Base-by-base conservation (phyloP, 2,797 vertebrate species). In the Thaleichthys pacificus region DNA sequence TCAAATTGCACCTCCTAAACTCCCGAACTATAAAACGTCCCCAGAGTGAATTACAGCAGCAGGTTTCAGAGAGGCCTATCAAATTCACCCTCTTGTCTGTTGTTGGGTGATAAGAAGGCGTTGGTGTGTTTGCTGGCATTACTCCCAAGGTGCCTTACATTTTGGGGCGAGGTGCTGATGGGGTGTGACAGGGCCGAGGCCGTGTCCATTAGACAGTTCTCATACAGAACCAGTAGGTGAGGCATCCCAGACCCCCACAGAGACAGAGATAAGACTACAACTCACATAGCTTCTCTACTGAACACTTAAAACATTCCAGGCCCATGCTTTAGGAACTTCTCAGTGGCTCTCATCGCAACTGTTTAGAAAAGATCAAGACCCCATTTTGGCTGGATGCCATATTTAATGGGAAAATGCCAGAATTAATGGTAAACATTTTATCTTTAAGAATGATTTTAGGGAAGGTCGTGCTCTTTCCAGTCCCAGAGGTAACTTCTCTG, bases 201-300 rank as follows among this genome's bases (percentile, higher is more conserved):
- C 62, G 61, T 60, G 65, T 77, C 80, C 77, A 86, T 81, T 83
- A 80, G 83, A 84, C 81, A 77, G 74, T 66, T 77, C 79, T 84
- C 68, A 80, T 83, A 88, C 78, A 80, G 72, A 76, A 77, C 69
- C 73, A 76, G 67, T 77, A 71, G 54, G 68, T 66, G 86, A 89
- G 76, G 80, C 77, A 78, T 80, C 80, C 83, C 86, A 89, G 86
- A 86, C 66, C 57, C 32, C 73, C 32, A 12, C 35, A 72, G 17
- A 81, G 74, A 14, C 56, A 75, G 72, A 89, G 87, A 91, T 86
- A 90, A 91, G 87, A 47, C 58, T 80, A 74, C 71, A 80, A 72
- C 81, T 81, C 80, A 86, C 77, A 79, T 73, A 68, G 69, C 76
- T 73, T 28, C 2, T 67, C 69, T 70, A 61, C 68, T 73, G 80